Evolutionary conservation across 2,113 vertebrate species (phyloP).

Genomic region (Peromyscus maniculatus): DNA sequence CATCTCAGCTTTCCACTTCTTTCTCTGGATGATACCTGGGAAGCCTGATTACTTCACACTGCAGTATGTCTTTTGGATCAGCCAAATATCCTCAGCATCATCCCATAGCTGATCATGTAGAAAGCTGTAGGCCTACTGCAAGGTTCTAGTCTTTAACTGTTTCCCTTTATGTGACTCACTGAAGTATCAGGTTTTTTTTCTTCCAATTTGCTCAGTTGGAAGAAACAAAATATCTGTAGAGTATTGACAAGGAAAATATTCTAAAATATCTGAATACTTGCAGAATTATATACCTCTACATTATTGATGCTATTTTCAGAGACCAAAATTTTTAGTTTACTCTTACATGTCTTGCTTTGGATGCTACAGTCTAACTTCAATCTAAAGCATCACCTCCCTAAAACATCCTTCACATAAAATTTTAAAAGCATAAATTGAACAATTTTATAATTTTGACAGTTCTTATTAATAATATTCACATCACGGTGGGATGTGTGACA

Average conservation of each 20-base stretch:
- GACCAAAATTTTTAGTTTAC: neutral
- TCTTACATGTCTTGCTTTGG: accelerated
- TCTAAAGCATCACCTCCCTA: neutral
- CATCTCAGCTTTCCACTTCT: neutral
- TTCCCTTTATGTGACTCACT: neutral
- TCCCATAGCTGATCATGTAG: accelerated
- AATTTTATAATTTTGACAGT: no score
- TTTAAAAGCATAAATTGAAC: neutral
- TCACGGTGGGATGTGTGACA: no score
- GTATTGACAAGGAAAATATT: neutral
- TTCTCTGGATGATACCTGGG: neutral
- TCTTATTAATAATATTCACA: no score
- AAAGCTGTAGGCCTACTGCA: neutral
- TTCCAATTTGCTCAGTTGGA: neutral
- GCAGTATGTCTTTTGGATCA: neutral
- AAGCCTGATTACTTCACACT: neutral
- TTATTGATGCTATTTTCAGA: neutral
- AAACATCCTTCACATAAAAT: neutral
- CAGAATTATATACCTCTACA: neutral
- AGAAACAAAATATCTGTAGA: neutral
- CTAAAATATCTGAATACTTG: neutral
- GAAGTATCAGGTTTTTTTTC: neutral
- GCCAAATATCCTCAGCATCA: neutral
- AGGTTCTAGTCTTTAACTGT: neutral
- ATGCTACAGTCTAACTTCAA: neutral